These are phyloP conservation scores for Peromyscus attwateri DNA, from an alignment of 2,797 vertebrate species.

Conservation along the genomic window DNA sequence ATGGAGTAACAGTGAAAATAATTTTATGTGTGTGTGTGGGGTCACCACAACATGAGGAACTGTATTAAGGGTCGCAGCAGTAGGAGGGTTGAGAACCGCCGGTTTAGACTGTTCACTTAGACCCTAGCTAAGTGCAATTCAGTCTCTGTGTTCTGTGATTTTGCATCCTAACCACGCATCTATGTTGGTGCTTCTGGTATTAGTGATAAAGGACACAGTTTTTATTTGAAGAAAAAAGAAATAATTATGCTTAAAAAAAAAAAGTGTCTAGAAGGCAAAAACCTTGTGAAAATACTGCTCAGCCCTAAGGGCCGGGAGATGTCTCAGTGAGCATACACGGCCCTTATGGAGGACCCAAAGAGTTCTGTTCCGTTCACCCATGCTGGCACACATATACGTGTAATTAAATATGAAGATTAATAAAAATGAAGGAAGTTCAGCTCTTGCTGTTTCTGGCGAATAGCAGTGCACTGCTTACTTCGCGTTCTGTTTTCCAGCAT, in stretches of 20 bases:
- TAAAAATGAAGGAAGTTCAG: neutral
- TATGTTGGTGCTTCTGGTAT: neutral
- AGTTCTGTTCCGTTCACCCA: neutral
- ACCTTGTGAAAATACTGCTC: neutral
- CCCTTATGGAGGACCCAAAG: neutral
- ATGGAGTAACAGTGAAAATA: neutral
- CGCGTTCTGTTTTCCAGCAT: slow-evolving; percentile 89
- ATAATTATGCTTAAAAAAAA: slow-evolving; percentile 42
- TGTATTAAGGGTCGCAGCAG: neutral
- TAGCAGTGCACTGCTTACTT: neutral
- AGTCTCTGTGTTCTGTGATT: neutral
- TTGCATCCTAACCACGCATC: slow-evolving; percentile 45
- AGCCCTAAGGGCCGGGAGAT: neutral
- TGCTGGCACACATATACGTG: too few relatives aligned
- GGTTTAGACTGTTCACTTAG: neutral
- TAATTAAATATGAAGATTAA: neutral
- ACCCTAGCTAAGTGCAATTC: neutral
- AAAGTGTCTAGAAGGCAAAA: neutral
- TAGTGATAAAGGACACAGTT: slow-evolving; percentile 4
- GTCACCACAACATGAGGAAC: neutral
- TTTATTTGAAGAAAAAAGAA: slow-evolving; percentile 61
- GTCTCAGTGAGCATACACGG: neutral
- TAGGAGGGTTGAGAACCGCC: neutral
- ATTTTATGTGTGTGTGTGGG: neutral
- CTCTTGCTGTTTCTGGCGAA: slow-evolving; percentile 6